Base-by-base conservation (phyloP, 2,113 vertebrate species). In the Lipophrys pholis region DNA sequence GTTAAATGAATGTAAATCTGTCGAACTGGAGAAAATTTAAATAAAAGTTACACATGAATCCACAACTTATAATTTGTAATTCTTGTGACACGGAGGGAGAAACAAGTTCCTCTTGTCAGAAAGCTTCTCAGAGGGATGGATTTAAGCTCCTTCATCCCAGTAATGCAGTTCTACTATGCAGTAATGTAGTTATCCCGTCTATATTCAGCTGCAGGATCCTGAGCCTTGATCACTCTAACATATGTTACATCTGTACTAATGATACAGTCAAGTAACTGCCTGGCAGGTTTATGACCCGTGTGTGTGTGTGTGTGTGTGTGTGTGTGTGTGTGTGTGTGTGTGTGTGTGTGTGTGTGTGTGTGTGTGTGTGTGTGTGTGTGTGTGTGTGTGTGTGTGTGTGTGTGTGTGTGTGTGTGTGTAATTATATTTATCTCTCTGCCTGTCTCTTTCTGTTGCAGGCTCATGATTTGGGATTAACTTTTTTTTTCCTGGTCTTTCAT, bases 201-300 rank as follows among this genome's bases (percentile, higher is more conserved):
- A 79, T 79, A 85, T 71, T 66, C 53, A 10, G 81, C 59, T 45
- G 43, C 68, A 76, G 69, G 35, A 35, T 72, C 54, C 46, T 78
- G 82, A 80, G 67, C 76, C 46, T n/a, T 77, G 80, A 91, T 85
- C 63, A 69, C 78, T 90, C 55, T 56, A 87, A 86, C 89, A 88
- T 87, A 54, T 84, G 87, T 62, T 40, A 46, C 74, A 72, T 81
- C 65, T 75, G 69, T 69, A 30, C 59, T 83, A 85, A 87, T 87
- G 78, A 88, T 60, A 80, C 71, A 84, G 64, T 78, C 36, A 79
- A 73, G 71, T 50, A 81, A 64, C 78, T 69, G 83, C 78, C 76
- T 71, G 87, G 80, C 82, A 87, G 61, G 65, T 85, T 85, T 87
- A 86, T 78, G 82, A 85, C 78, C 71, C 55, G 21, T 30, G 21